These are phyloP conservation scores for Zaprionus lachaisei DNA, from an alignment of 1,140 invertebrate genomes.

Conservation along the genomic window DNA sequence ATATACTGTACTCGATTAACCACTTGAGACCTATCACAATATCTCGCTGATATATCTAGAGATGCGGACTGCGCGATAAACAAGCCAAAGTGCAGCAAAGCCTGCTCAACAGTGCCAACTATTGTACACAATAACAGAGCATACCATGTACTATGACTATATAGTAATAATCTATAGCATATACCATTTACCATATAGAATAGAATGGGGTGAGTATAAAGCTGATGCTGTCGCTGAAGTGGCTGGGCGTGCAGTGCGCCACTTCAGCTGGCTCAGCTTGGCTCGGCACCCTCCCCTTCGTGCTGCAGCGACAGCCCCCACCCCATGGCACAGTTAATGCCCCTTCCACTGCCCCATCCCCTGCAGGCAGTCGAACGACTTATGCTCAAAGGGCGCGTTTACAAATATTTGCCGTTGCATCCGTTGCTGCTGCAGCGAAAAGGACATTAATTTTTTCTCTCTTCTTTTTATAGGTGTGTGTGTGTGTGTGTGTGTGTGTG, in stretches of 20 bases:
- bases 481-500: background rate
- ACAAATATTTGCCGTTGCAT: constrained; percentile 70
- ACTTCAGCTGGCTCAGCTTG: constrained; percentile 39
- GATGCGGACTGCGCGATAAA: background rate
- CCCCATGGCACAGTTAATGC: background rate
- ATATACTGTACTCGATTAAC: background rate
- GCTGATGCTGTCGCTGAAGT: constrained; percentile 35
- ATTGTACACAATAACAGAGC: background rate
- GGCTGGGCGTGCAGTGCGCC: constrained; percentile 36
- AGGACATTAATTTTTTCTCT: constrained; percentile 51
- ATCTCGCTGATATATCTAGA: background rate
- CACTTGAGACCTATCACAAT: background rate
- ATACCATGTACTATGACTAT: background rate
- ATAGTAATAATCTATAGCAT: too few species aligned
- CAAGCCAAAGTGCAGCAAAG: background rate
- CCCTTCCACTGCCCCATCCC: constrained; percentile 16
- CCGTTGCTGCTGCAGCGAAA: constrained; percentile 43
- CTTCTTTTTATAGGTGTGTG: constrained; percentile 4
- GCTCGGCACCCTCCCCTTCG: constrained; percentile 1
- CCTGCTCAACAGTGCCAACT: background rate
- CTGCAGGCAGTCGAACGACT: constrained; percentile 27
- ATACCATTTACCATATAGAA: background rate
- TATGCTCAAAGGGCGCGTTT: constrained; percentile 54
- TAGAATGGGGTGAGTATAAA: constrained; percentile 17
- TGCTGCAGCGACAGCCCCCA: too few species aligned